Base-by-base conservation (phyloP, 2,888 invertebrate species). In the Chaetogeoica ovagalla region DNA sequence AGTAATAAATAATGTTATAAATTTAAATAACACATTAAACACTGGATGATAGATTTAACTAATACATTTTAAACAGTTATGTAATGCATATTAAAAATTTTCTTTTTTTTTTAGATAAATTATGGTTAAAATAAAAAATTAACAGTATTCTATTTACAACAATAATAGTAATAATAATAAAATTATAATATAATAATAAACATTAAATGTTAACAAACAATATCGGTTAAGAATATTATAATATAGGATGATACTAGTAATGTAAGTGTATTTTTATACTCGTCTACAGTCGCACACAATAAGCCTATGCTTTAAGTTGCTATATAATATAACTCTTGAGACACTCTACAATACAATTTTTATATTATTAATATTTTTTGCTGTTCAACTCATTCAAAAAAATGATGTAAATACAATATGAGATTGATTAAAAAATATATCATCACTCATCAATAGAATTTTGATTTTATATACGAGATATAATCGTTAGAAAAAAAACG, bases 91-190 rank as follows among this genome's bases (percentile, higher is more conserved):
- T 43, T 75, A 68, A 74, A 60, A 65, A n/a, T n/a, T n/a, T n/a
- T n/a, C n/a, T 59, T 23, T 43, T 60, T 23, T 69, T 77, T 60
- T 52, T 21, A 69, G 21, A 17, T 30, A 39, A 43, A 68, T 68
- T 30, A 68, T 48, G 48, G 30, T 48, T 59, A 68, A 68, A 76
- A 57, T 69, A 77, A 68, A 76, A 30, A 37, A 17, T 23, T 48
- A 68, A 76, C 19, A n/a, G 59, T 62, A 69, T 77, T 69, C 76
- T 77, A 77, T 77, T 69, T 77, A 77, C 76, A 77, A 69, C 37
- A 63, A 39, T 37, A 69, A 69, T 37, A 52, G 62, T 39, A 59
- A 71, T 39, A 39, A 39, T 39, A 39, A 39, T 39, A 39, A 48
- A 39, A 39, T 39, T 39, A 43, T 43, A 43, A 43, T 43, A 43